A percentile compares a stretch with the other conserved stretches of the same genome.
Conservation (phyloP, 1,140 invertebrate genomes). For the Drosophila sp. region DNA sequence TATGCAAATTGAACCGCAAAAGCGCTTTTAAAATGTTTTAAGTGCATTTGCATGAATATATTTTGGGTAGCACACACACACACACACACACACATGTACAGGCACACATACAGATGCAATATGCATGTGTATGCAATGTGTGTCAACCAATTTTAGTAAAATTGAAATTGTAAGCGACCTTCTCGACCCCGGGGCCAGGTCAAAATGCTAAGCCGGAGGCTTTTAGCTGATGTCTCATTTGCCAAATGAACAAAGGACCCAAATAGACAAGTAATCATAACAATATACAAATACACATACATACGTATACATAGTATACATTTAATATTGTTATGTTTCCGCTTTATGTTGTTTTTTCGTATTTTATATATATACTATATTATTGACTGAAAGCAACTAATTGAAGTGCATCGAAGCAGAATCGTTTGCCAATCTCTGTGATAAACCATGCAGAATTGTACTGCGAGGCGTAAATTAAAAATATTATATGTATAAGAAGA, state of each 20-base stretch:
- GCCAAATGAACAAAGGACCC: constrained; percentile 54
- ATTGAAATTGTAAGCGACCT: constrained; percentile 78
- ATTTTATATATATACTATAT: constrained; percentile 42
- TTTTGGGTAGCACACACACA: constrained; percentile 55
- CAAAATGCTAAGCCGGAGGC: constrained; percentile 37
- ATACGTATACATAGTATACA: constrained; percentile 13
- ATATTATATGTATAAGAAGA: constrained; percentile 66
- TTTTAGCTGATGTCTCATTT: constrained; percentile 55
- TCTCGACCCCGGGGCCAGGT: constrained; percentile 37
- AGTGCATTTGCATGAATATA: constrained; percentile 82
- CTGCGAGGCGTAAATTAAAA: constrained; percentile 79
- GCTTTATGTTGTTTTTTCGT: constrained; percentile 5
- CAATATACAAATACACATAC: constrained; percentile 32
- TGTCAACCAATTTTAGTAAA: constrained; percentile 80
- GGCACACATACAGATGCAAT: constrained; percentile 11
- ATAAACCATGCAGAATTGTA: constrained; percentile 80
- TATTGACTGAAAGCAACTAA: constrained; percentile 71
- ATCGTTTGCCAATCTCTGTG: constrained; percentile 81
- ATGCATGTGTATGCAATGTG: constrained; percentile 57
- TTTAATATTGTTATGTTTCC: constrained; percentile 39
- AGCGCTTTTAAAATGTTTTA: constrained; percentile 83
- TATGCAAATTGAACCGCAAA: constrained; percentile 83
- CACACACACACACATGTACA: constrained; percentile 9
- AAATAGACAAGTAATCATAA: constrained; percentile 57
- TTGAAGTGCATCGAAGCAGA: constrained; percentile 80